Evolutionary conservation across 2,888 invertebrate genomes (phyloP), one percentile per base, ranked within the genome.

Genomic region (Dryocosmus kuriphilus): DNA sequence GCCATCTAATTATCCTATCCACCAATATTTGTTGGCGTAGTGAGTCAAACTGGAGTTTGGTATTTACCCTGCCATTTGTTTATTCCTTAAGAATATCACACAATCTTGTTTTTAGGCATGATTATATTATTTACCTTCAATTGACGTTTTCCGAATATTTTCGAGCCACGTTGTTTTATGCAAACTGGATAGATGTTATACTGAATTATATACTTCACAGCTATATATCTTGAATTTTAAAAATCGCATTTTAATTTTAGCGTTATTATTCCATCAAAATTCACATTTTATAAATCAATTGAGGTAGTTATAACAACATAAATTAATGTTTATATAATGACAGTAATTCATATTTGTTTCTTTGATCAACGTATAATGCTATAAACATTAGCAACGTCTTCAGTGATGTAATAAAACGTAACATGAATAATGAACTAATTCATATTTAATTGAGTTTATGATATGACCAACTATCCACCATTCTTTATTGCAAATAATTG

Each of bases 1-100:
- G 41, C 60, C 30, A 75, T 75, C 63, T 75, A 51, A 75, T 75
- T 75, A 75, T 63, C 75, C 32, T 61, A 61, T 24, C 41, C 75
- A 62, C 63, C 35, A 75, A 75, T 75, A 63, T 75, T 75, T 75
- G 63, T 51, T 22, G 22, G 35, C 51, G 24, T 63, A 63, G 55
- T 19, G 22, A 75, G 30, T 35, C 63, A 63, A 62, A 32, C 6
- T 61, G 38, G 9, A 30, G 46, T 32, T 32, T n/a, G 51, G 27
- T 75, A 55, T 75, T 63, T 63, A 46, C 30, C 6, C 75, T 35
- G 38, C 24, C 57, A 78, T 78, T 75, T 57, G 35, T 65, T 57
- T 65, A 38, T 19, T 22, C 19, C 35, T 38, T 30, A 9, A 41
- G 24, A 63, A 74, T 27, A 24, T 77, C 62, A 38, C 61, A 51